phyloP scores from a whole-genome alignment of 2,113 vertebrate species.

The Prietella phreatophila region DNA sequence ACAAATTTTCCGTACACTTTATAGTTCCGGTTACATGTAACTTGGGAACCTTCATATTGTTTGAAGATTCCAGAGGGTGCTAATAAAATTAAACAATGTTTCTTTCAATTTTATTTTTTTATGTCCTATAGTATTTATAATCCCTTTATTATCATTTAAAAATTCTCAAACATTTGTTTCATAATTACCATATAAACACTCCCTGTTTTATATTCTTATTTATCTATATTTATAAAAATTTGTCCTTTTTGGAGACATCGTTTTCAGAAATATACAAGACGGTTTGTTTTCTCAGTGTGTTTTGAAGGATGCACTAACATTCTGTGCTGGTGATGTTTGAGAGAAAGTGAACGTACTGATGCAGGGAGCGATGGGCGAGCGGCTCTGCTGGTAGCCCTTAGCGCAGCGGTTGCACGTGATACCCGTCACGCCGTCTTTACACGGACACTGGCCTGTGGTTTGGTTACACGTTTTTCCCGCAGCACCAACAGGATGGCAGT shows the following conservation, averaged over 20 bases:
- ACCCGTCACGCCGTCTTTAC: slow-evolving; percentile 97
- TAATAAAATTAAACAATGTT: neutral
- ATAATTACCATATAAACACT: no score
- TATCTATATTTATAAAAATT: neutral
- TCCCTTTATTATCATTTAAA: neutral
- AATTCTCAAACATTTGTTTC: no score
- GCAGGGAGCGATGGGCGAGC: slow-evolving; percentile 97
- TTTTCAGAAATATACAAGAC: no score
- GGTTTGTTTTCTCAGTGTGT: neutral
- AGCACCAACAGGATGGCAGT: slow-evolving; percentile 97
- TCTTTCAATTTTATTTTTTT: neutral
- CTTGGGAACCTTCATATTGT: neutral
- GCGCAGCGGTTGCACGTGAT: slow-evolving; percentile 98
- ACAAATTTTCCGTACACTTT: neutral
- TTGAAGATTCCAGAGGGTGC: neutral
- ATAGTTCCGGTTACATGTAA: neutral
- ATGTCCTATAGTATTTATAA: neutral
- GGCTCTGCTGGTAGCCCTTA: slow-evolving; percentile 99
- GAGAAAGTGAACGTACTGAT: slow-evolving; percentile 86
- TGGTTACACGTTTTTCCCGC: slow-evolving; percentile 99
- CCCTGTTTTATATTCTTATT: neutral
- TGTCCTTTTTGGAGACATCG: neutral
- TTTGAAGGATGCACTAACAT: neutral
- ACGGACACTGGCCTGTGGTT: slow-evolving; percentile 98
- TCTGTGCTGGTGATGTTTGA: neutral